Conservation (phyloP, 1,140 invertebrate species). For the Caenorhabditis inopinata region DNA sequence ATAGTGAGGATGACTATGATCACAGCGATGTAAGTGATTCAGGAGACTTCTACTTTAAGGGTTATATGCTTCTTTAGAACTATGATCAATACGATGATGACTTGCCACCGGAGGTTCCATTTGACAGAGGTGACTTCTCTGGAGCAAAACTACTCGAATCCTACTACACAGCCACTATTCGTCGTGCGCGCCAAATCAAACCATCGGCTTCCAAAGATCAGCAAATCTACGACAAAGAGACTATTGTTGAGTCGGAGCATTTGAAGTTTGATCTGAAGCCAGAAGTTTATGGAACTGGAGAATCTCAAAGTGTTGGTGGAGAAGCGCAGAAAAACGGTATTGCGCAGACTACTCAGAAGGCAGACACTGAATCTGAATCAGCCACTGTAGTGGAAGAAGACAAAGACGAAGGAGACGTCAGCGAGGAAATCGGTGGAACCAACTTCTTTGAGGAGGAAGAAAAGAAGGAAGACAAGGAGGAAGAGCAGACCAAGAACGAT, state of each 20-base stretch:
- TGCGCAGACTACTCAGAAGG: not conserved
- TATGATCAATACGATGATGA: constrained; percentile 48
- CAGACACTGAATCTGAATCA: not conserved
- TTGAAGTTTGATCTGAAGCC: constrained; percentile 46
- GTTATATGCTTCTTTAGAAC: constrained; percentile 27
- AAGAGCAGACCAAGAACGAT: not conserved
- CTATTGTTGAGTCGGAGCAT: constrained; percentile 41
- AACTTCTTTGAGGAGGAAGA: constrained; percentile 29
- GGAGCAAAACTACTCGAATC: constrained; percentile 32
- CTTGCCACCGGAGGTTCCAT: constrained; percentile 45
- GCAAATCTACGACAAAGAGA: constrained; percentile 41
- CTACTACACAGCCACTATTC: constrained; percentile 22
- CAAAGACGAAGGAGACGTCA: constrained; percentile 13
- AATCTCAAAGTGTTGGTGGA: not conserved
- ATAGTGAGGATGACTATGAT: constrained; percentile 41
- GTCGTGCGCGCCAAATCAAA: constrained; percentile 36
- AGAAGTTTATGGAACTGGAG: constrained; percentile 29
- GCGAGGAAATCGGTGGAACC: not conserved
- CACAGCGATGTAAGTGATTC: constrained; percentile 44
- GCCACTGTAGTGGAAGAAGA: not conserved
- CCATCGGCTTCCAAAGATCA: constrained; percentile 22
- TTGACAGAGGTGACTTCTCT: constrained; percentile 48
- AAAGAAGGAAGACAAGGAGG: constrained; percentile 22
- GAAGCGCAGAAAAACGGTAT: not conserved
- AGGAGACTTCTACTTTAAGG: too few species aligned